Conservation (phyloP, 1,140 invertebrate species). For the Chrysoperla carnea region DNA sequence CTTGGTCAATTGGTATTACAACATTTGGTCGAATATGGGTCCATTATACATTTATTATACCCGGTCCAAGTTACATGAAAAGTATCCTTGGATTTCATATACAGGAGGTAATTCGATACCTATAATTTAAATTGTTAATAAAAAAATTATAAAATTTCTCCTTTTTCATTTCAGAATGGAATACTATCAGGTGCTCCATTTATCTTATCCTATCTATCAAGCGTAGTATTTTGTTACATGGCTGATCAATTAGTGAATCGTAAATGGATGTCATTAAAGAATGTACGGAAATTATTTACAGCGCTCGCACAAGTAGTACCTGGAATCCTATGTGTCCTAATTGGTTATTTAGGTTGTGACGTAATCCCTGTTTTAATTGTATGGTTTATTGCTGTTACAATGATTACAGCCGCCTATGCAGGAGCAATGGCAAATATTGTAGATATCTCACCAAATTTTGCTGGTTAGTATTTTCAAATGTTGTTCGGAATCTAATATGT, state of each 20-base stretch:
- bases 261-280: slow-evolving; percentile 38
- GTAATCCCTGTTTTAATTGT: slow-evolving; percentile 35
- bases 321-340: slow-evolving; percentile 40
- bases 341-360: slow-evolving; percentile 46
- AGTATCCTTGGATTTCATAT: slow-evolving; percentile 47
- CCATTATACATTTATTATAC: slow-evolving; percentile 51
- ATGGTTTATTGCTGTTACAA: slow-evolving; percentile 51
- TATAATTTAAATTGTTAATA: background rate
- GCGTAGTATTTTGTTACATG: slow-evolving; percentile 48
- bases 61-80: slow-evolving; percentile 54
- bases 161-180: slow-evolving; percentile 33
- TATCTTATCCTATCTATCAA: slow-evolving; percentile 48
- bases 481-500: slow-evolving; percentile 1
- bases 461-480: slow-evolving; percentile 19
- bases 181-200: slow-evolving; percentile 45
- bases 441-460: slow-evolving; percentile 54
- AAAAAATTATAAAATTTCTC: slow-evolving; percentile 1
- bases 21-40: slow-evolving; percentile 57
- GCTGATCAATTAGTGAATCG: slow-evolving; percentile 42
- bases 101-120: slow-evolving; percentile 31
- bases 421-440: slow-evolving; percentile 62
- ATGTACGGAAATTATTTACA: slow-evolving; percentile 48
- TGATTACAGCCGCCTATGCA: slow-evolving; percentile 53
- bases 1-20: slow-evolving; percentile 63
- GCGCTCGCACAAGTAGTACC: slow-evolving; percentile 50